Evolutionary conservation across 2,797 vertebrate genomes (phyloP).

Genomic region (Onychomys torridus): DNA sequence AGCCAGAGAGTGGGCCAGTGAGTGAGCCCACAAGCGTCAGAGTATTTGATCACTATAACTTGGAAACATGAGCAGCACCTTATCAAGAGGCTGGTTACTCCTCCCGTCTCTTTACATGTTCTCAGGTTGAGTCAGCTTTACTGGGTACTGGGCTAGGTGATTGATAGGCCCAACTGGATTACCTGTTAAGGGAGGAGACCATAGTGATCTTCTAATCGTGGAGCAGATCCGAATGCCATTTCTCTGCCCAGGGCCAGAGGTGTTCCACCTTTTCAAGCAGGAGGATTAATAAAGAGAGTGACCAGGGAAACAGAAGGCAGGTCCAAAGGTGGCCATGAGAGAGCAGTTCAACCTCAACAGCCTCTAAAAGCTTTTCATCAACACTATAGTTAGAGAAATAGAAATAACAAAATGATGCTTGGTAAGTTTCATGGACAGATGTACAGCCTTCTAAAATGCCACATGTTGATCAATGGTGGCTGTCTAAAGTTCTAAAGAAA

Average conservation of each 20-base stretch:
- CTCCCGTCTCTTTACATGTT: background rate
- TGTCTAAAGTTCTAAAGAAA: constrained; percentile 19
- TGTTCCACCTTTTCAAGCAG: background rate
- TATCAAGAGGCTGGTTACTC: background rate
- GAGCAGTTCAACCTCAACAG: background rate
- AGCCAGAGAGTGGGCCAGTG: background rate
- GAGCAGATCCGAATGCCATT: background rate
- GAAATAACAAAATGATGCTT: background rate
- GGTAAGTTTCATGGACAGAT: background rate
- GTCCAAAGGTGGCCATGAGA: background rate
- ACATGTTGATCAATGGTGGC: background rate
- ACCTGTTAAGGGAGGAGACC: background rate
- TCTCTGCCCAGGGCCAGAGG: background rate
- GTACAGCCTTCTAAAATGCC: background rate
- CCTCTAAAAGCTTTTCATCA: background rate
- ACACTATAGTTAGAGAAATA: background rate
- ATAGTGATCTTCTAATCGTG: background rate
- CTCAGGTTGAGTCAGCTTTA: background rate
- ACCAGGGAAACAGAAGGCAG: background rate
- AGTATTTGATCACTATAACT: background rate
- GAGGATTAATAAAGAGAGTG: background rate
- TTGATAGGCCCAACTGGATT: background rate
- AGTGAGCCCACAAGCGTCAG: background rate
- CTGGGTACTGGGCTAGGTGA: background rate
- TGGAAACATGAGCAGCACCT: background rate